Percentiles rank a stretch among this genome's conserved stretches.
These are phyloP conservation scores for Bambusicola thoracicus DNA, from an alignment of 2,113 vertebrate genomes.

Conservation along the genomic window DNA sequence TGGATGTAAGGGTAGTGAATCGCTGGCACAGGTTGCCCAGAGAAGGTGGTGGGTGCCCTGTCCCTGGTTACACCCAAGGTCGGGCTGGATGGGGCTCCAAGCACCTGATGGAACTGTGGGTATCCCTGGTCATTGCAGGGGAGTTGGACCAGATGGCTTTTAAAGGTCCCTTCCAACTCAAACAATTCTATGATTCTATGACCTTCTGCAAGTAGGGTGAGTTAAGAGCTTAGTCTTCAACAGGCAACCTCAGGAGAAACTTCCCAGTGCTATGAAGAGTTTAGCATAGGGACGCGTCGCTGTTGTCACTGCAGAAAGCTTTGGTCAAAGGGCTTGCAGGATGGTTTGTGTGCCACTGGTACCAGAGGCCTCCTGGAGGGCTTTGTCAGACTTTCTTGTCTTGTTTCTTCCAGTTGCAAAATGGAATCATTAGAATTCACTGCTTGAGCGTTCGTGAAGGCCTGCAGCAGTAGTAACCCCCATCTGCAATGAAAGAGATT, in stretches of 20 bases:
- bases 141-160: too few relatives aligned
- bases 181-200: too few relatives aligned
- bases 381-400: neutral
- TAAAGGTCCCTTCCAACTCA: too few relatives aligned
- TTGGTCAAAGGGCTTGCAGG: neutral
- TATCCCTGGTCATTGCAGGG: too few relatives aligned
- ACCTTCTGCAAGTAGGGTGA: neutral
- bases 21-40: too few relatives aligned
- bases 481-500: slow-evolving; percentile 7
- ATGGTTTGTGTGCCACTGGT: neutral
- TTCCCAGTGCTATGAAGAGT: neutral
- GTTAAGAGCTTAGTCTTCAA: neutral
- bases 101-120: too few relatives aligned
- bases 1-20: too few relatives aligned
- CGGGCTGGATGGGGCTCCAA: too few relatives aligned
- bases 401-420: neutral
- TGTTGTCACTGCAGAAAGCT: neutral
- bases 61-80: too few relatives aligned
- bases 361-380: neutral
- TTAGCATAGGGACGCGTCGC: neutral
- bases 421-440: neutral
- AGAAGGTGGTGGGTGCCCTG: too few relatives aligned
- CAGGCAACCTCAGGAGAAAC: neutral
- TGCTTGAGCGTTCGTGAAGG: neutral
- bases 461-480: neutral